Base-by-base conservation (phyloP, 2,797 vertebrate species). In the Epinephelus malabaricus region DNA sequence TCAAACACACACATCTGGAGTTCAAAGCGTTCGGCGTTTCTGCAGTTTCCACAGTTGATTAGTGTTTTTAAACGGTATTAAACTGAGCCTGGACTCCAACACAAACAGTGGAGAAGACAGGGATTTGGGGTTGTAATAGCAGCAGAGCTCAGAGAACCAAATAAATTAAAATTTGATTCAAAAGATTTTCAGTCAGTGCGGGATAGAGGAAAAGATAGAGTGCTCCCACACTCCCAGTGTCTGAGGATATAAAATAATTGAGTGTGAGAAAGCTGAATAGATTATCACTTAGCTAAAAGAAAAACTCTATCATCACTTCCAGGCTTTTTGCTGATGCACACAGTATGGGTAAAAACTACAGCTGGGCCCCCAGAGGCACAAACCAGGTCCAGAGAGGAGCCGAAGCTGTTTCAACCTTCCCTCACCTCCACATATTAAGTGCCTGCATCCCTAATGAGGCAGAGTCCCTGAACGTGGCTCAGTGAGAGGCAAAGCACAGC, bases 221-320 rank as follows among this genome's bases (percentile, higher is more conserved):
- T 1, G 11, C 79, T 66, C 17, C 47, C 71, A 66, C 60, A 76
- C 69, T n/a, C n/a, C 21, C 5, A 0, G 49, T 71, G 61, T 79
- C 46, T 54, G 73, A 82, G 69, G 63, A 79, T 69, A 59, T 60
- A 69, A 83, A 86, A 86, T 61, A 81, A 87, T 62, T 67, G 61
- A 81, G 76, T 53, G 69, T 61, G 73, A 81, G 75, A 71, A 76
- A 79, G 73, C 64, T 67, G 61, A 65, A 82, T 23, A 81, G 67
- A 82, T 82, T 50, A 79, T 85, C 68, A 76, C 46, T 69, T 69
- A 74, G 64, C 54, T 76, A 75, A 82, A 75, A 83, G n/a, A 81
- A 82, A 30, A 78, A 76, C 53, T 51, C 55, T 43, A 67, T 81
- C 53, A 77, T 65, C 76, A 80, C 76, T 68, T 71, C 21, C 27